Evolutionary conservation across 2,797 vertebrate species (phyloP).

Genomic region (Sebastes cheni): DNA sequence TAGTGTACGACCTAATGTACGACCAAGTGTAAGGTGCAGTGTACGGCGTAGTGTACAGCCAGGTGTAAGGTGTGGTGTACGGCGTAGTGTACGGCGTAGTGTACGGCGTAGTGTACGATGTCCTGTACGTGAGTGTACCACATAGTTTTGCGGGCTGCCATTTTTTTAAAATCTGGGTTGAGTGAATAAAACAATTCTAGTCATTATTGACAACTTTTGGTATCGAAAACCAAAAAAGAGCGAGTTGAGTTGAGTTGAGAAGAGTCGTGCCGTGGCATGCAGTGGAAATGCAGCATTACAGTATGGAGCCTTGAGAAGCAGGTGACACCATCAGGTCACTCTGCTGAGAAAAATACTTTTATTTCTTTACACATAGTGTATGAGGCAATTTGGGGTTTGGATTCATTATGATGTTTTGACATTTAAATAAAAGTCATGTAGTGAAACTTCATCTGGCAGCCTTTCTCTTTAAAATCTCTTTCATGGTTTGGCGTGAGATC

Average conservation of each 20-base stretch:
- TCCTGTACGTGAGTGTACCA: no score
- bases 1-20: accelerated
- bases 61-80: accelerated
- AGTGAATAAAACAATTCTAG: no score
- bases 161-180: no score
- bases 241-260: no score
- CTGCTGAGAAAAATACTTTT: neutral
- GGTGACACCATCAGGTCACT: neutral
- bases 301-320: neutral
- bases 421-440: neutral
- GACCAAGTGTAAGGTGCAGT: accelerated
- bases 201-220: neutral
- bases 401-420: neutral
- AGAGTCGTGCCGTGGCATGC: no score
- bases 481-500: neutral
- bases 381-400: neutral
- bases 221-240: neutral
- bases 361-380: neutral
- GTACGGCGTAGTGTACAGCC: no score
- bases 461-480: neutral
- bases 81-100: no score
- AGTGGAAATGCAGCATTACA: neutral
- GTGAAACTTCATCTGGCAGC: neutral
- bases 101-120: no score
- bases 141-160: no score